phyloP scores from a whole-genome alignment of 2,888 invertebrate genomes.

The Crossocerus cetratus region DNA sequence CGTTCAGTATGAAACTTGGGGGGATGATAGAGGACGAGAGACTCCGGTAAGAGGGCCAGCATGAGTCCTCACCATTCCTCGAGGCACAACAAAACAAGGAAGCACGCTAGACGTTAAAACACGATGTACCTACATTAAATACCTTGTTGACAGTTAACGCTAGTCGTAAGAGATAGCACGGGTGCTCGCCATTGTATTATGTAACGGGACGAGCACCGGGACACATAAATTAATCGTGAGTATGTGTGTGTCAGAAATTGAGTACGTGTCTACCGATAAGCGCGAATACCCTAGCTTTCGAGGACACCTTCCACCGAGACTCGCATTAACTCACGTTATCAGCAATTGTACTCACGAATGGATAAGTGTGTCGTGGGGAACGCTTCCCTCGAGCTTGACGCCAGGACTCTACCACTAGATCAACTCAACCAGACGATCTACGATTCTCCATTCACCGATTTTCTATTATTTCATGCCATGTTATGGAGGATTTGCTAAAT shows the following conservation, averaged over 20 bases:
- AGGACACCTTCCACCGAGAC: constrained; percentile 51
- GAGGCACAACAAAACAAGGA: constrained; percentile 45
- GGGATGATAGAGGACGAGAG: neutral
- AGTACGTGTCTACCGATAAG: constrained; percentile 36
- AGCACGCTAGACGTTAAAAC: neutral
- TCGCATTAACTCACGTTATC: constrained; percentile 12
- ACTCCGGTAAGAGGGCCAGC: neutral
- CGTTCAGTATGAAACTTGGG: neutral
- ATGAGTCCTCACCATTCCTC: constrained; percentile 5
- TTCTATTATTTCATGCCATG: too few species aligned
- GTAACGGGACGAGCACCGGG: constrained; percentile 15
- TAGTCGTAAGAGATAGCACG: constrained; percentile 32
- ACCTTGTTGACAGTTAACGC: constrained; percentile 30
- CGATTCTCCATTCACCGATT: too few species aligned
- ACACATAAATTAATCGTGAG: constrained; percentile 24
- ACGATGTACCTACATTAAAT: constrained; percentile 37
- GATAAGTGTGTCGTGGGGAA: neutral
- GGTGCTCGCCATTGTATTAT: constrained; percentile 25
- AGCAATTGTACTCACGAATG: constrained; percentile 1
- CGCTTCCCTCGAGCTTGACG: too few species aligned
- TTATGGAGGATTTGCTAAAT: neutral
- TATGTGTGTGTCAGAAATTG: constrained; percentile 47
- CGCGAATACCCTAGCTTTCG: constrained; percentile 22
- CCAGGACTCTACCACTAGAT: too few species aligned
- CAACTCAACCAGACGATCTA: too few species aligned